Evolutionary conservation across 2,113 vertebrate species (phyloP).

Genomic region (Etheostoma cragini): DNA sequence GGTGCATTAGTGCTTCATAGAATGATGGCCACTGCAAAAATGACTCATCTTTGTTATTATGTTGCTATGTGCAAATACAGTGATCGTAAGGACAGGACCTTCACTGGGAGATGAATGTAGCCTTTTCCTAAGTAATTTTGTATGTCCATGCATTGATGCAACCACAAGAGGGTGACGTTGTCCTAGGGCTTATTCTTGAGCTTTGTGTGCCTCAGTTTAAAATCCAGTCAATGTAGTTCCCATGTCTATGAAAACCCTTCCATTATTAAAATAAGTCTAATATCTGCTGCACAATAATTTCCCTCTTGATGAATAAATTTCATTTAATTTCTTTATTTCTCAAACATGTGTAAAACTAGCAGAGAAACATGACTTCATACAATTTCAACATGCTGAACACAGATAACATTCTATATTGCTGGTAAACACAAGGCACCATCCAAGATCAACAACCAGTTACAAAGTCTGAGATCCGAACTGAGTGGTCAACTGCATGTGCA

Average conservation of each 20-base stretch:
- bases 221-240: background rate
- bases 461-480: conserved; percentile 64
- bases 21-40: background rate
- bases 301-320: no score
- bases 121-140: background rate
- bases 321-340: conserved; percentile 61
- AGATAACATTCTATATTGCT: conserved; percentile 72
- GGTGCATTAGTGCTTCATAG: background rate
- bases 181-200: background rate
- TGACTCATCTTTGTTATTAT: background rate
- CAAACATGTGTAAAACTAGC: conserved; percentile 57
- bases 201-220: background rate
- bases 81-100: background rate
- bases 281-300: background rate
- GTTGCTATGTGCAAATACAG: background rate
- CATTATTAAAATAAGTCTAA: background rate
- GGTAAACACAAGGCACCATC: conserved; percentile 81
- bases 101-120: background rate
- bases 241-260: background rate
- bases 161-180: conserved; percentile 68
- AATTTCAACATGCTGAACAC: conserved; percentile 68
- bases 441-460: conserved; percentile 76
- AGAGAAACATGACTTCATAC: conserved; percentile 56
- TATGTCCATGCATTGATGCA: background rate
- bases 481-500: conserved; percentile 76